Evolutionary conservation across 2,113 vertebrate genomes (phyloP).

Genomic region (Aix galericulata): DNA sequence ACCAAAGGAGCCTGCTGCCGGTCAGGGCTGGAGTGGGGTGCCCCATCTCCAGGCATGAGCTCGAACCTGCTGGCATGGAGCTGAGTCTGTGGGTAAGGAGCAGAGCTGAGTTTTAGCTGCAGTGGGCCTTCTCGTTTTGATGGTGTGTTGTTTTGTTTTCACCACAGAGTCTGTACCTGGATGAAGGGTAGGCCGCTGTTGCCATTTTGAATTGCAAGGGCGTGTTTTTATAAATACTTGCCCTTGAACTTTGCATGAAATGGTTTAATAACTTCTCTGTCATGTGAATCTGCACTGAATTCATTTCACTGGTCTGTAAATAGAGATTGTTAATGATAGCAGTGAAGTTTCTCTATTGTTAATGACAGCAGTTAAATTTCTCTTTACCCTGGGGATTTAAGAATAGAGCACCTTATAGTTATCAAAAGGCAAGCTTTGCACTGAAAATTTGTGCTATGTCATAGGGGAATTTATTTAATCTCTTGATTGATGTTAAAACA

Average conservation of each 20-base stretch:
- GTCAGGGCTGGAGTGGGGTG: background rate
- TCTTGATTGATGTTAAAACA: background rate
- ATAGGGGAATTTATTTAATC: background rate
- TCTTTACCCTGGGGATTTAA: background rate
- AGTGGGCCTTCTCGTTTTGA: background rate
- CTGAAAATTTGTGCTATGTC: background rate
- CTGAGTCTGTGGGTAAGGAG: background rate
- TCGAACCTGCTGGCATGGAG: background rate
- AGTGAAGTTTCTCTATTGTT: background rate
- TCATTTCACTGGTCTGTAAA: background rate
- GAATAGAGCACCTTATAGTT: background rate
- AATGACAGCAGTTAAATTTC: background rate
- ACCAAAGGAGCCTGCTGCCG: accelerated
- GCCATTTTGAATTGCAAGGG: background rate
- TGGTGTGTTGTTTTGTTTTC: background rate
- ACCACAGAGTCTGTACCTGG: background rate
- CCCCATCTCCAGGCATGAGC: accelerated
- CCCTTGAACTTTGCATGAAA: background rate
- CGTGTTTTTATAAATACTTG: background rate
- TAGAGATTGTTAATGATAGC: background rate
- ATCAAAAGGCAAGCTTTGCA: background rate
- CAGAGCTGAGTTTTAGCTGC: background rate
- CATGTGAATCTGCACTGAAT: background rate
- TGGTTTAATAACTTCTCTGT: background rate
- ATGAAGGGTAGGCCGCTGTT: background rate